Percentiles rank a stretch among this genome's conserved stretches.
Evolutionary conservation across 2,113 vertebrate species (phyloP).

Genomic region (Tringa solitaria): DNA sequence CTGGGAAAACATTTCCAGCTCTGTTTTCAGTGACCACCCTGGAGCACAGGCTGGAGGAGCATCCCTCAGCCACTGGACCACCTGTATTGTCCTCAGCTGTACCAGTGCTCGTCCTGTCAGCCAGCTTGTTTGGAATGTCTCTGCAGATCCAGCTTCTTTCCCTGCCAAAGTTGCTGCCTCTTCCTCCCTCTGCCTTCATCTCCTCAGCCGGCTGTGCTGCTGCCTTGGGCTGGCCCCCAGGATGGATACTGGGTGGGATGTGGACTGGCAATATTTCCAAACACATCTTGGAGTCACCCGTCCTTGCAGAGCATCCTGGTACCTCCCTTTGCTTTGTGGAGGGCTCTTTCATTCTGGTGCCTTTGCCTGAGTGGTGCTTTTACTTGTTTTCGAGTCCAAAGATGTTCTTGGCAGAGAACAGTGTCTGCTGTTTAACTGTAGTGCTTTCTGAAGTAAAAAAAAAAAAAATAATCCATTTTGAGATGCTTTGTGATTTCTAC

Average conservation of each 20-base stretch:
- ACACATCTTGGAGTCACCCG: fast-evolving
- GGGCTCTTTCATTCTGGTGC: not conserved
- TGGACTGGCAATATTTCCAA: not conserved
- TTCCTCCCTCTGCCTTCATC: not conserved
- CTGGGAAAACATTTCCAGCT: not conserved
- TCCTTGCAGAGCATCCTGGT: not conserved
- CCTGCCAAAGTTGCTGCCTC: not conserved
- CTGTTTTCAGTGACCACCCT: fast-evolving
- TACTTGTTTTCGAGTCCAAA: not conserved
- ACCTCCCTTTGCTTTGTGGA: too few relatives aligned
- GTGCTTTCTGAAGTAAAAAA: not conserved
- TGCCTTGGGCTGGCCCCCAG: not conserved
- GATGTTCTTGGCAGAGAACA: not conserved
- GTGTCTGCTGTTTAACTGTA: fast-evolving
- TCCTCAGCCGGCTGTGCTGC: not conserved
- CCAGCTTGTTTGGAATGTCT: fast-evolving
- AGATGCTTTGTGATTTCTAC: not conserved
- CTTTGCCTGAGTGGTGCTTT: not conserved
- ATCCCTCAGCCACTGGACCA: not conserved
- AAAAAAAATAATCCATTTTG: too few relatives aligned
- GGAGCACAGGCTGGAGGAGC: not conserved
- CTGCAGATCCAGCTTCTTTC: not conserved
- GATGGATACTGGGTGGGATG: fast-evolving
- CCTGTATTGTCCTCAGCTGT: fast-evolving
- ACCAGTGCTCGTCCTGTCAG: fast-evolving